A percentile compares a stretch with the other conserved stretches of the same genome.
These are phyloP conservation scores for Himantopus leucocephalus DNA, from an alignment of 2,113 vertebrate genomes.

Conservation along the genomic window DNA sequence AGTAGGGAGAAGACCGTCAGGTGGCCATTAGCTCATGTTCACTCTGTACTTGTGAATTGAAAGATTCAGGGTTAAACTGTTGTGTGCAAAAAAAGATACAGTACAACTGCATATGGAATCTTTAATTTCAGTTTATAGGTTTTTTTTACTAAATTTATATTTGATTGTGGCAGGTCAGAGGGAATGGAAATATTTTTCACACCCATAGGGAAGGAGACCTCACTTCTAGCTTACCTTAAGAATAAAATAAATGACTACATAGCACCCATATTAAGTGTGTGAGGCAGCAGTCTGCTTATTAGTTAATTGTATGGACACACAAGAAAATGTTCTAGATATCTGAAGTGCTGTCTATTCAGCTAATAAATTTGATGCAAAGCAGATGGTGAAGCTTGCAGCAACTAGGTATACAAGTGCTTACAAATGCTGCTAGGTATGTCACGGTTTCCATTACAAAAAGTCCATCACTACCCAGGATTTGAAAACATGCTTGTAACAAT, in stretches of 20 bases:
- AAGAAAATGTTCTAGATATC: neutral
- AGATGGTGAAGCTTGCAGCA: neutral
- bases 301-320: neutral
- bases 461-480: neutral
- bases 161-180: neutral
- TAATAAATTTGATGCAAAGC: neutral
- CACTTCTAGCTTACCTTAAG: neutral
- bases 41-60: neutral
- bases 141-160: neutral
- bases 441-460: slow-evolving; percentile 14
- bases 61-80: neutral
- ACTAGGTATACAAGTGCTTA: neutral
- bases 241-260: neutral
- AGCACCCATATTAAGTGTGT: neutral
- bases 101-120: neutral
- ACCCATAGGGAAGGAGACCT: neutral
- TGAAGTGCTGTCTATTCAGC: neutral
- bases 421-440: neutral
- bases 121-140: neutral
- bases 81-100: neutral
- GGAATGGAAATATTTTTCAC: neutral
- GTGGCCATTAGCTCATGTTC: neutral
- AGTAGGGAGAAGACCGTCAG: neutral
- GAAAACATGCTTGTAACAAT: neutral
- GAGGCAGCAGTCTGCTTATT: neutral